Evolutionary conservation across 2,113 vertebrate species (phyloP).

Genomic region (Panthera leo): DNA sequence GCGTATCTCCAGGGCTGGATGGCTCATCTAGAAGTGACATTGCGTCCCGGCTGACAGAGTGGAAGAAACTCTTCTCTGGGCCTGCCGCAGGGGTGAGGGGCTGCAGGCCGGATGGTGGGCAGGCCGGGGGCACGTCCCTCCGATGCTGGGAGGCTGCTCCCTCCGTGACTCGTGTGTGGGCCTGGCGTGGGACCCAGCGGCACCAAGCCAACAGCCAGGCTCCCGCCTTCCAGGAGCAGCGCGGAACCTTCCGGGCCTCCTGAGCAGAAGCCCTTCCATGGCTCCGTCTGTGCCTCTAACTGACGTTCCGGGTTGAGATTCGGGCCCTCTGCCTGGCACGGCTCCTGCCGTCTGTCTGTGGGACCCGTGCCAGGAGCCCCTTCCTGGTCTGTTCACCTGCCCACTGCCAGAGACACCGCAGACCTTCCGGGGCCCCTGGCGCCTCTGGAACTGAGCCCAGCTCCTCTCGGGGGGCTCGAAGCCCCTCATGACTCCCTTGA

Average conservation of each 20-base stretch:
- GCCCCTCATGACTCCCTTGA: not conserved
- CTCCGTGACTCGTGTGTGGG: not conserved
- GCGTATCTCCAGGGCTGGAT: constrained; percentile 48
- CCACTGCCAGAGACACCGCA: rapidly evolving
- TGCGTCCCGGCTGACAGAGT: not conserved
- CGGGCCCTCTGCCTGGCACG: not conserved
- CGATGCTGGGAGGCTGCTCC: not conserved
- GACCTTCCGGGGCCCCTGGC: not conserved
- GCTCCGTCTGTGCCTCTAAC: not conserved
- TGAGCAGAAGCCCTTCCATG: not conserved
- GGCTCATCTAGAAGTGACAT: constrained; percentile 49
- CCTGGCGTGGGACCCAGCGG: rapidly evolving
- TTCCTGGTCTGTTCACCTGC: not conserved
- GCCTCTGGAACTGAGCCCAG: not conserved
- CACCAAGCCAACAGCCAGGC: not conserved
- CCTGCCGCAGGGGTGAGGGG: not conserved
- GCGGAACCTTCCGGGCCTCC: not conserved
- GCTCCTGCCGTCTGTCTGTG: not conserved
- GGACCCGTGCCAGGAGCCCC: not conserved
- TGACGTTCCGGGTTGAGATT: not conserved
- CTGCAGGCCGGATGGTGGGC: not conserved
- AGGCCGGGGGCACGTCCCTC: not conserved
- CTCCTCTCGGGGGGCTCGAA: not conserved
- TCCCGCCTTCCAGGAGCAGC: not conserved
- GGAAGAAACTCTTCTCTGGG: not conserved